Conservation (phyloP, 2,888 invertebrate genomes). For the Blastobasis lacticolella region DNA sequence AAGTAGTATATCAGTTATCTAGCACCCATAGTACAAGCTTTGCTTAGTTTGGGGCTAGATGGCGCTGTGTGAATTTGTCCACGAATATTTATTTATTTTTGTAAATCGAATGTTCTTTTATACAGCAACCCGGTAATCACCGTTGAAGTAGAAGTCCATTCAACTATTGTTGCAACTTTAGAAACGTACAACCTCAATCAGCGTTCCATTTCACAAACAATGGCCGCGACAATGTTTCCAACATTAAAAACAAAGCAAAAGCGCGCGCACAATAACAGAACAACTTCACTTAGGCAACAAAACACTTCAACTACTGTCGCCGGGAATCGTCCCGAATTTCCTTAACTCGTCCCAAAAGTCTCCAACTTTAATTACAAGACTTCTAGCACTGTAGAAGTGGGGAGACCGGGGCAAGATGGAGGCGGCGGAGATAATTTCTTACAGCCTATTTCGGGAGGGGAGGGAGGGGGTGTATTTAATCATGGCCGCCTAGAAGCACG, state of each 20-base stretch:
- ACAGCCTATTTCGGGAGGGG: constrained; percentile 40
- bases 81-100: too few species aligned
- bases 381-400: constrained; percentile 36
- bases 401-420: constrained; percentile 9
- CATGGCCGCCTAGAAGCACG: constrained; percentile 34
- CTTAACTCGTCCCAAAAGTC: constrained; percentile 12
- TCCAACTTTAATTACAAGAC: constrained; percentile 55
- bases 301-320: background rate
- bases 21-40: too few species aligned
- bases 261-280: background rate
- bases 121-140: too few species aligned
- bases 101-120: too few species aligned
- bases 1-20: too few species aligned
- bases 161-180: too few species aligned
- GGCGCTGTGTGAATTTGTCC: too few species aligned
- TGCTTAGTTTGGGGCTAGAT: too few species aligned
- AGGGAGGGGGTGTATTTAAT: constrained; percentile 42
- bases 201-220: too few species aligned
- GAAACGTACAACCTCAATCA: too few species aligned
- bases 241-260: constrained; percentile 3
- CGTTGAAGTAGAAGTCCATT: too few species aligned
- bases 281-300: background rate
- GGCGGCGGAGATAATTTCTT: constrained; percentile 54
- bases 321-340: background rate
- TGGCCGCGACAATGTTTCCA: background rate